Conservation (phyloP, 2,113 vertebrate species). For the Platysternon megacephalum region DNA sequence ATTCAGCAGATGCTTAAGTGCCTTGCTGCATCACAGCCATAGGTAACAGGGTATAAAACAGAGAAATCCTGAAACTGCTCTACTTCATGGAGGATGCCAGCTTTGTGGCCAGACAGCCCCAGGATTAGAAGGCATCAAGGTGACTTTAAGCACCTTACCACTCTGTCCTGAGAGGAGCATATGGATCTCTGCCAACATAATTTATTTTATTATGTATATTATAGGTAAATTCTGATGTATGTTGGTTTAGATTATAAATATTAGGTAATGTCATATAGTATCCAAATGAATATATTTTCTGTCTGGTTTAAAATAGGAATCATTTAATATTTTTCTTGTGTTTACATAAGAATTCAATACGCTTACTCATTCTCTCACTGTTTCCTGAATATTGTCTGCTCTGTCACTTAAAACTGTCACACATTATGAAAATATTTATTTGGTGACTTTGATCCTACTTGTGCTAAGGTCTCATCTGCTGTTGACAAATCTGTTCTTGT, state of each 20-base stretch:
- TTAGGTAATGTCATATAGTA: no score
- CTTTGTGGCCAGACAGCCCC: neutral
- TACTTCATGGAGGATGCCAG: neutral
- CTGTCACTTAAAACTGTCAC: slow-evolving; percentile 8
- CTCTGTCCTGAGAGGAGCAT: rapidly evolving
- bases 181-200: neutral
- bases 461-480: slow-evolving; percentile 31
- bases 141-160: neutral
- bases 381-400: slow-evolving; percentile 6
- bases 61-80: neutral
- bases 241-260: neutral
- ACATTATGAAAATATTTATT: slow-evolving; percentile 10
- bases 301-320: slow-evolving; percentile 6
- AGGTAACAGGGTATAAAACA: neutral
- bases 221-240: neutral
- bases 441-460: slow-evolving; percentile 1
- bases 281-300: no score
- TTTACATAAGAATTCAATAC: slow-evolving; percentile 39
- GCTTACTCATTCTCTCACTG: neutral
- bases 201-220: neutral
- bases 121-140: neutral
- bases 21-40: neutral
- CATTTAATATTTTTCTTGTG: slow-evolving; percentile 45
- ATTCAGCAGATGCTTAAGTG: neutral
- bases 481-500: neutral